phyloP scores from a whole-genome alignment of 2,888 invertebrate genomes.

The Protodeltote pygarga region DNA sequence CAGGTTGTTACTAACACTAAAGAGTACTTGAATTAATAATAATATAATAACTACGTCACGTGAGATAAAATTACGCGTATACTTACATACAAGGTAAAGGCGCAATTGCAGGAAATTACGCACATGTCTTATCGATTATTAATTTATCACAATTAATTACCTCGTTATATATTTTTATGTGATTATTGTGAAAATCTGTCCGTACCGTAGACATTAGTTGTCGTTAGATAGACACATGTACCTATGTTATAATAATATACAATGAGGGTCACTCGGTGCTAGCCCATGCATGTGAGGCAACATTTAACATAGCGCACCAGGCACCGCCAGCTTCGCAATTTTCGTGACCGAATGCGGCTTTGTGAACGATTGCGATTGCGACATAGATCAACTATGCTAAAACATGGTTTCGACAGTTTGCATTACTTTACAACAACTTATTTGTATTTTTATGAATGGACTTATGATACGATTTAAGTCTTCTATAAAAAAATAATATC shows the following conservation, averaged over 20 bases:
- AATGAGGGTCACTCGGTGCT: slow-evolving; percentile 28
- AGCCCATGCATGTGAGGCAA: slow-evolving; percentile 58
- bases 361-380: slow-evolving; percentile 64
- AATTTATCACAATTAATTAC: neutral
- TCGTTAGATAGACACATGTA: neutral
- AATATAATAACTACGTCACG: too few relatives aligned
- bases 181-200: neutral
- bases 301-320: slow-evolving; percentile 59
- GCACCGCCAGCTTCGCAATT: slow-evolving; percentile 64
- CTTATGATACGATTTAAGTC: too few relatives aligned
- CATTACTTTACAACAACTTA: slow-evolving; percentile 14
- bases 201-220: too few relatives aligned
- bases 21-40: too few relatives aligned
- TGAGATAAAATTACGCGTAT: slow-evolving; percentile 4
- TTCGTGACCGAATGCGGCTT: slow-evolving; percentile 64
- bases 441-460: slow-evolving; percentile 11
- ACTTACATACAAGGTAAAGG: neutral
- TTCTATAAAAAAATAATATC: too few relatives aligned
- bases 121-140: slow-evolving; percentile 1
- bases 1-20: too few relatives aligned
- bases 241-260: neutral
- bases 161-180: slow-evolving; percentile 12
- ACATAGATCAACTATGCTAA: slow-evolving; percentile 53
- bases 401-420: slow-evolving; percentile 30
- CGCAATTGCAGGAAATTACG: neutral